phyloP scores from a whole-genome alignment of 2,113 vertebrate species.

The Hemibagrus wyckioides region DNA sequence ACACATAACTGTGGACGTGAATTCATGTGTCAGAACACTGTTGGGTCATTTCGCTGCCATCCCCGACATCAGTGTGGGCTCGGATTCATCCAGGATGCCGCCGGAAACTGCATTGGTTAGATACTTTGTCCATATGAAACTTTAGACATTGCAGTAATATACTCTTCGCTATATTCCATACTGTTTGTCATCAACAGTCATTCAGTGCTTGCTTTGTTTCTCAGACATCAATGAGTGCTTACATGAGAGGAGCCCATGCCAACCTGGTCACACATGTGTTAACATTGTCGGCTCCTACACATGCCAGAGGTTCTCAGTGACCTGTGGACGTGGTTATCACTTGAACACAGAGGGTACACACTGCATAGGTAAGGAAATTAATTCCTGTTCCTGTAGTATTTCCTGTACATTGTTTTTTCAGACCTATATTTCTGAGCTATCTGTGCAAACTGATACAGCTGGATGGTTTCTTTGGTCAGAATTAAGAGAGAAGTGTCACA shows the following conservation, averaged over 20 bases:
- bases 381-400: not conserved
- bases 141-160: not conserved
- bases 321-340: constrained; percentile 91
- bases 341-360: constrained; percentile 86
- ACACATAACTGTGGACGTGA: constrained; percentile 92
- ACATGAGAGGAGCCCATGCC: constrained; percentile 76
- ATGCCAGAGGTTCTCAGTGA: constrained; percentile 87
- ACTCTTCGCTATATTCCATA: not conserved
- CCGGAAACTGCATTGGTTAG: constrained; percentile 92
- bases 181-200: not conserved
- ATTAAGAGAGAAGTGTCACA: not conserved
- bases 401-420: not conserved
- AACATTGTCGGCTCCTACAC: constrained; percentile 89
- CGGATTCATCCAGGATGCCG: constrained; percentile 93
- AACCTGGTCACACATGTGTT: constrained; percentile 81
- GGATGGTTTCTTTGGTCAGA: not conserved
- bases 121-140: not conserved
- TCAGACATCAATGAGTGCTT: constrained; percentile 95
- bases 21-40: constrained; percentile 94
- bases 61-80: constrained; percentile 85
- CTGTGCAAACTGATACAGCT: not conserved
- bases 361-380: constrained; percentile 79
- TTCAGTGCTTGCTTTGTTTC: constrained; percentile 16
- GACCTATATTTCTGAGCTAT: not conserved
- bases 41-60: constrained; percentile 93